A percentile compares a stretch with the other conserved stretches of the same genome.
These are phyloP conservation scores for Cavia aperea DNA, from an alignment of 2,113 vertebrate species.

Conservation along the genomic window DNA sequence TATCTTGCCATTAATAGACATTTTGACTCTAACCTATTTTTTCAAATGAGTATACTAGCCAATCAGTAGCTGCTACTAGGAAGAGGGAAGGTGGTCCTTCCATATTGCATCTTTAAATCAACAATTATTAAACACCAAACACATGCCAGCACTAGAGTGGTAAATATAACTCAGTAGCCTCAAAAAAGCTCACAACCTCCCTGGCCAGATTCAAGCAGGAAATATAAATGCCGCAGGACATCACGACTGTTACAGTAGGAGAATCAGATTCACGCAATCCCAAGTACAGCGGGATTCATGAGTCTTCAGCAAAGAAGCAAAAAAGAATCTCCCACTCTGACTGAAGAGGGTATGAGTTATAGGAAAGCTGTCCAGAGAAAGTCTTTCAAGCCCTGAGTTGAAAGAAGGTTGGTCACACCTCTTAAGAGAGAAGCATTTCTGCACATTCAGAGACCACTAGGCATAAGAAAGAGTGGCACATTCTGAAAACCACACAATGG, in stretches of 20 bases:
- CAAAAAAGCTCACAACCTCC: background rate
- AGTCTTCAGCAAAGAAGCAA: background rate
- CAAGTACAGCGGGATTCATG: background rate
- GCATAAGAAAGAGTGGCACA: background rate
- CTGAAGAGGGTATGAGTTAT: background rate
- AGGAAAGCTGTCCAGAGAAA: background rate
- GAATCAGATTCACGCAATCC: background rate
- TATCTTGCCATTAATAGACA: background rate
- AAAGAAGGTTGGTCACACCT: background rate
- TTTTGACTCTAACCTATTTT: background rate
- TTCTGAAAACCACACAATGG: background rate
- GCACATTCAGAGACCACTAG: background rate
- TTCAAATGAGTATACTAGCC: background rate
- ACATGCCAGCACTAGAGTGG: background rate
- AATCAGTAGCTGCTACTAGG: background rate
- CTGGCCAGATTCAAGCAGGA: background rate
- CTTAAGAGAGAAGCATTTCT: background rate
- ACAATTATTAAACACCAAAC: background rate
- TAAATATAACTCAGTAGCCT: background rate
- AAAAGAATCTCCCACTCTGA: background rate
- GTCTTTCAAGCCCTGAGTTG: background rate
- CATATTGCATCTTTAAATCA: background rate
- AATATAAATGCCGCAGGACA: background rate
- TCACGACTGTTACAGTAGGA: rapidly evolving
- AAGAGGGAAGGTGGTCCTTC: background rate